Conservation (phyloP, 2,113 vertebrate genomes). For the Phalacrocorax brasilianus region DNA sequence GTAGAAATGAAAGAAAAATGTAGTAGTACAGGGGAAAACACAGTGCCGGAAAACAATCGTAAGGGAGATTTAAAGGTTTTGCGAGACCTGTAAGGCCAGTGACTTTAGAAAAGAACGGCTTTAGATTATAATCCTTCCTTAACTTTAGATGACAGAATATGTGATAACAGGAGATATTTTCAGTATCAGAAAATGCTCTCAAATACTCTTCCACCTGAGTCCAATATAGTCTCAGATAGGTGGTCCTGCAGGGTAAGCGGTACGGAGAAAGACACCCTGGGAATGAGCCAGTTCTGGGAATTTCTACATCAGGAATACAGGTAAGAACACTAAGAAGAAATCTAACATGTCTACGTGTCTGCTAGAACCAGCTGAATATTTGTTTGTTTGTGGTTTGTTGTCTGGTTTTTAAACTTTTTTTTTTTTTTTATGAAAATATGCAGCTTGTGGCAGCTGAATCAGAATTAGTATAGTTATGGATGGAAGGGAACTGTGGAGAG, state of each 20-base stretch:
- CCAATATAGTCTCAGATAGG: neutral
- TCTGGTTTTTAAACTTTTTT: neutral
- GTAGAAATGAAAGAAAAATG: neutral
- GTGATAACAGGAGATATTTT: neutral
- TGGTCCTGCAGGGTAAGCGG: neutral
- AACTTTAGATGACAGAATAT: neutral
- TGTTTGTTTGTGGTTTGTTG: too few relatives aligned
- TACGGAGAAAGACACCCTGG: neutral
- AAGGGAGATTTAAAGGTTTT: neutral
- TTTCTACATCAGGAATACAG: neutral
- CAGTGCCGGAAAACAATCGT: rapidly evolving
- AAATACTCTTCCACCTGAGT: neutral
- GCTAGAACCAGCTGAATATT: neutral
- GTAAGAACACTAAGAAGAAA: neutral
- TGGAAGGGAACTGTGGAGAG: neutral
- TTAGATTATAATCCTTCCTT: neutral
- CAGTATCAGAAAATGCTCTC: neutral
- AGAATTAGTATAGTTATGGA: neutral
- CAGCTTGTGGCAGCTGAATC: neutral
- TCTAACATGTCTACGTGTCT: neutral
- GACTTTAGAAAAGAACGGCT: neutral
- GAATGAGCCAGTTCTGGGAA: neutral
- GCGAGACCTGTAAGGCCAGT: neutral
- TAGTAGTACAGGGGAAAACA: neutral
- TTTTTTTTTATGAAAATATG: neutral